phyloP scores from a whole-genome alignment of 2,113 vertebrate genomes.

The Romanogobio albipinnatus region DNA sequence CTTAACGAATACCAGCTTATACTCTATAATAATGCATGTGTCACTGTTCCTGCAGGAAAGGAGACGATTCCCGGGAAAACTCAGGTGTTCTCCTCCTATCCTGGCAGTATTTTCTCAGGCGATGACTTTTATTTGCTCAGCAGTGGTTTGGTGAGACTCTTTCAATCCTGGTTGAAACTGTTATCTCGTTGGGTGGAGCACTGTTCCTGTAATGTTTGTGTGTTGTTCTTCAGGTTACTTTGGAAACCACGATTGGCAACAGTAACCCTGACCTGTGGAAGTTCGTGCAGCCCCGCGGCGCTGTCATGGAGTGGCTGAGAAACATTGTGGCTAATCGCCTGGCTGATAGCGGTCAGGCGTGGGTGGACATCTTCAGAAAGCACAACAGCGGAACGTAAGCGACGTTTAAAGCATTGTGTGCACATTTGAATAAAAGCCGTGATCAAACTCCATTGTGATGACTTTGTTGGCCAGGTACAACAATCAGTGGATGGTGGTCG shows the following conservation, averaged over 20 bases:
- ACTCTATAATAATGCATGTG: neutral
- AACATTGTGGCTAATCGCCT: slow-evolving; percentile 91
- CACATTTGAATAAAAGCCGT: neutral
- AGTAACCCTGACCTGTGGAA: slow-evolving; percentile 86
- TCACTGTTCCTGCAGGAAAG: slow-evolving; percentile 28
- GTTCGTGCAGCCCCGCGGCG: slow-evolving; percentile 78
- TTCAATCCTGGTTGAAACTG: neutral
- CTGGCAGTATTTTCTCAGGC: slow-evolving; percentile 88
- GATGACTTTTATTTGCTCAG: slow-evolving; percentile 96
- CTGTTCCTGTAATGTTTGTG: neutral
- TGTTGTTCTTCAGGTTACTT: slow-evolving; percentile 77
- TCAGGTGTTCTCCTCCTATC: slow-evolving; percentile 92
- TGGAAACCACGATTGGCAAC: slow-evolving; percentile 96
- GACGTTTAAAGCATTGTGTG: no score
- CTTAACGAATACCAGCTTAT: no score
- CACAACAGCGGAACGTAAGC: slow-evolving; percentile 97
- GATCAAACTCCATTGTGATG: neutral
- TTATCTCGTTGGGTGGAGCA: neutral
- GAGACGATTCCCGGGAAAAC: slow-evolving; percentile 75
- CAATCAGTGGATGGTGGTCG: slow-evolving; percentile 98
- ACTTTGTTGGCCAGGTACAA: slow-evolving; percentile 81
- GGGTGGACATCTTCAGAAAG: slow-evolving; percentile 80
- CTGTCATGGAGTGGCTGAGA: slow-evolving; percentile 90
- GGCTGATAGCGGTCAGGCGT: slow-evolving; percentile 77
- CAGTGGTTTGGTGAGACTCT: slow-evolving; percentile 87